phyloP scores from a whole-genome alignment of 2,888 invertebrate species.

The Tinea semifulvella region DNA sequence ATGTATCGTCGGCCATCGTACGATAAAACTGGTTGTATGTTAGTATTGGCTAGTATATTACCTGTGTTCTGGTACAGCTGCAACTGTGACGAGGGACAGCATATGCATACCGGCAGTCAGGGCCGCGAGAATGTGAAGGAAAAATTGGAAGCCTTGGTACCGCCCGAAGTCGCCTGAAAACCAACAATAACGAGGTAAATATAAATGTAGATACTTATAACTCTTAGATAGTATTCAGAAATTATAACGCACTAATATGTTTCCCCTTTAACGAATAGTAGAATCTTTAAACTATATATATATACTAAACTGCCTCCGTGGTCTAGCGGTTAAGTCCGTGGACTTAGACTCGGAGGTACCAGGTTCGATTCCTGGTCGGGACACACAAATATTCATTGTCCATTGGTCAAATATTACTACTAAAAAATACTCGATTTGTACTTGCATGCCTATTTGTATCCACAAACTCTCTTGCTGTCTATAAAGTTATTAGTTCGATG shows the following conservation, averaged over 20 bases:
- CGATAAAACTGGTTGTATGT: not conserved
- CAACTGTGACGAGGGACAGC: slow-evolving; percentile 82
- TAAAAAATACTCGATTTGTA: no score
- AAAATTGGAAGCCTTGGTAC: slow-evolving; percentile 82
- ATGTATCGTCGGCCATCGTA: not conserved
- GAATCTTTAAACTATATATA: no score
- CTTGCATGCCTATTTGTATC: no score
- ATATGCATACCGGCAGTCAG: slow-evolving; percentile 85
- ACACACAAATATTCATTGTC: no score
- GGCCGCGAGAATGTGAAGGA: slow-evolving; percentile 79
- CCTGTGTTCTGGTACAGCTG: slow-evolving; percentile 80
- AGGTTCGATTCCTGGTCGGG: no score
- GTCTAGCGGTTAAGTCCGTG: no score
- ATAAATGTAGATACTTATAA: not conserved
- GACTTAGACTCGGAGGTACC: no score
- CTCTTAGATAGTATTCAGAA: not conserved
- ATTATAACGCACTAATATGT: not conserved
- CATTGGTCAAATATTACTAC: no score
- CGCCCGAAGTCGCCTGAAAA: slow-evolving; percentile 82
- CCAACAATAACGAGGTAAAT: slow-evolving; percentile 12
- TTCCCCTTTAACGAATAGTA: not conserved
- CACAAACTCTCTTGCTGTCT: no score
- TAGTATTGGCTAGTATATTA: no score
- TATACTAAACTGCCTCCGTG: no score
- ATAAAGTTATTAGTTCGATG: no score